phyloP scores from a whole-genome alignment of 2,113 vertebrate genomes.

The Sula dactylatra region DNA sequence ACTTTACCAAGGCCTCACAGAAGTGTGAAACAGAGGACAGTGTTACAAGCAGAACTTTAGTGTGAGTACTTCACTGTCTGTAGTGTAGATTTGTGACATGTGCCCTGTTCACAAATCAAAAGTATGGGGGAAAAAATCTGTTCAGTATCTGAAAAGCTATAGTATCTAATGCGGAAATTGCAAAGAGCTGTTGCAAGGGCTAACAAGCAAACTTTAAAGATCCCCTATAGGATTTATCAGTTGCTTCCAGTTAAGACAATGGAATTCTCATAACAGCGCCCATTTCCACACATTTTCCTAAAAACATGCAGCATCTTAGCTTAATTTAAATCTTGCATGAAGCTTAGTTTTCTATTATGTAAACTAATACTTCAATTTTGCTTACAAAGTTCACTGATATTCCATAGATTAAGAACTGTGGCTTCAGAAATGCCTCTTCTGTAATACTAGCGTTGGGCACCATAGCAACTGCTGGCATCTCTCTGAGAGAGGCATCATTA shows the following conservation, averaged over 20 bases:
- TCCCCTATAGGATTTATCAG: background rate
- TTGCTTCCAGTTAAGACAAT: background rate
- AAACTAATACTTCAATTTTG: background rate
- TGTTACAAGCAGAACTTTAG: background rate
- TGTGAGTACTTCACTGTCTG: background rate
- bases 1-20: background rate
- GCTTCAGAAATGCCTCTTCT: background rate
- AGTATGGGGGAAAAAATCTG: background rate
- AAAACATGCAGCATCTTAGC: background rate
- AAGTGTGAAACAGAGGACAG: background rate
- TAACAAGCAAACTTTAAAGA: background rate
- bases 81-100: background rate
- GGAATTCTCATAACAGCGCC: background rate
- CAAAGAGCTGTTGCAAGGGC: background rate
- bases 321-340: background rate
- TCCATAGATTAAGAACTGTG: background rate
- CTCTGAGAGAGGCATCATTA: background rate
- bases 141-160: background rate
- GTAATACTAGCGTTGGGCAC: background rate
- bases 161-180: background rate
- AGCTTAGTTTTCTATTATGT: background rate
- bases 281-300: background rate
- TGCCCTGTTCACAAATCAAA: background rate
- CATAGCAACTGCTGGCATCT: background rate
- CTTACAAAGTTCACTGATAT: background rate